Percentiles rank a stretch among this genome's conserved stretches.
phyloP scores from a whole-genome alignment of 2,797 vertebrate genomes.

The Intellagama lesueurii region DNA sequence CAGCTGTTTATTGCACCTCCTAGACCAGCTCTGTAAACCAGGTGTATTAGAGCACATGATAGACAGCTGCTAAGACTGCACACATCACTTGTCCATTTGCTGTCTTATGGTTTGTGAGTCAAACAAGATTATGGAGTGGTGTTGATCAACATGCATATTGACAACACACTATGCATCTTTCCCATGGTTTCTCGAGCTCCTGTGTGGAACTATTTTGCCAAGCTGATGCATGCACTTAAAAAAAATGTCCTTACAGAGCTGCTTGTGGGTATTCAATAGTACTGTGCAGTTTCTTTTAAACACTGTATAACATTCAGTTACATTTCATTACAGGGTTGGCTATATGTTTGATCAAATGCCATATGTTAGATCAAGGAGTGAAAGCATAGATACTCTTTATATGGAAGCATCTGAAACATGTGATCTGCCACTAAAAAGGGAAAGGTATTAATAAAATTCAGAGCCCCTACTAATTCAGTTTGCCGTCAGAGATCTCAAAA shows the following conservation, averaged over 20 bases:
- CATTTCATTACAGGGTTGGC: slow-evolving; percentile 31
- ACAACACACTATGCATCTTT: too few relatives aligned
- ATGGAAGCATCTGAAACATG: neutral
- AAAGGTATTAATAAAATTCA: neutral
- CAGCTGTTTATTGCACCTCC: too few relatives aligned
- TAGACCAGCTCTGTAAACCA: too few relatives aligned
- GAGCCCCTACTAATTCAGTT: neutral
- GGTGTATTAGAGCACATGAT: too few relatives aligned
- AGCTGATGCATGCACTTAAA: neutral
- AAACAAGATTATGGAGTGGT: too few relatives aligned
- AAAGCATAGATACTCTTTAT: neutral
- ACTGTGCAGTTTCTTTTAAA: neutral
- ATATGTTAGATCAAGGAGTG: neutral
- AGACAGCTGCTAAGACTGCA: too few relatives aligned
- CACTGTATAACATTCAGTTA: neutral
- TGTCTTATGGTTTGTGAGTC: too few relatives aligned
- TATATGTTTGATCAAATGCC: neutral
- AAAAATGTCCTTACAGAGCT: slow-evolving; percentile 15
- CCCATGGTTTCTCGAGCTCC: too few relatives aligned
- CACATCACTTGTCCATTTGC: too few relatives aligned
- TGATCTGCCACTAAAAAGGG: neutral
- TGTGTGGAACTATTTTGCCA: neutral
- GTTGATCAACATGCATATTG: too few relatives aligned
- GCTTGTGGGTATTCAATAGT: slow-evolving; percentile 11
- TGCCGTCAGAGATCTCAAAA: neutral